A percentile compares a stretch with the other conserved stretches of the same genome.
Evolutionary conservation across 2,888 invertebrate species (phyloP).

Genomic region (Oegoconia quadripuncta): DNA sequence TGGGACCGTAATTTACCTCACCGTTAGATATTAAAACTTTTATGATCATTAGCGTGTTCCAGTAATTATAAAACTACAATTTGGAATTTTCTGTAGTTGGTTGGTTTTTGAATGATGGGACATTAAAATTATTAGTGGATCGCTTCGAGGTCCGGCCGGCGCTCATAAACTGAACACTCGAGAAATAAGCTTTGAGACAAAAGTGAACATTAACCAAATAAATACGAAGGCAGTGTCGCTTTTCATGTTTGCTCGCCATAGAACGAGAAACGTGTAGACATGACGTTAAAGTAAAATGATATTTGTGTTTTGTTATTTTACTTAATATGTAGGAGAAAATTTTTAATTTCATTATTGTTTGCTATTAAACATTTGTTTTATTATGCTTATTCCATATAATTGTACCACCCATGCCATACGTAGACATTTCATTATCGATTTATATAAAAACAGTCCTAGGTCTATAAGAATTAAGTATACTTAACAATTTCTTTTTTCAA

Average conservation of each 20-base stretch:
- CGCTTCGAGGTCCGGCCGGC: conserved; percentile 18
- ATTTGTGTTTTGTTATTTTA: neutral
- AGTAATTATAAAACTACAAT: no score
- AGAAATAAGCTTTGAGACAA: conserved; percentile 36
- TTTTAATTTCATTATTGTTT: conserved; percentile 3
- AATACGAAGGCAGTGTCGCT: conserved; percentile 38
- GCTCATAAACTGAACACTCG: conserved; percentile 31
- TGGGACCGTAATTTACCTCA: no score
- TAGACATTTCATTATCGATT: no score
- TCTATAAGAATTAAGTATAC: no score
- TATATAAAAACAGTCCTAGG: no score
- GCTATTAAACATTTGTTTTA: no score
- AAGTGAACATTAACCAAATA: conserved; percentile 43
- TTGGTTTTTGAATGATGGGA: conserved; percentile 7
- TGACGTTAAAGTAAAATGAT: neutral
- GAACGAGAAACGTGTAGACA: conserved; percentile 15
- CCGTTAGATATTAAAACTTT: no score
- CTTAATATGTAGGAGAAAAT: conserved; percentile 3
- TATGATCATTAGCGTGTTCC: no score
- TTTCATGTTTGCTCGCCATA: conserved; percentile 32
- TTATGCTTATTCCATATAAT: no score
- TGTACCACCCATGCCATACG: no score
- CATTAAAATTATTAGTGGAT: conserved; percentile 37
- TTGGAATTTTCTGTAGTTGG: neutral
- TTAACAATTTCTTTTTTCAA: no score